Evolutionary conservation across 2,113 vertebrate species (phyloP).

Genomic region (Podocnemis expansa): DNA sequence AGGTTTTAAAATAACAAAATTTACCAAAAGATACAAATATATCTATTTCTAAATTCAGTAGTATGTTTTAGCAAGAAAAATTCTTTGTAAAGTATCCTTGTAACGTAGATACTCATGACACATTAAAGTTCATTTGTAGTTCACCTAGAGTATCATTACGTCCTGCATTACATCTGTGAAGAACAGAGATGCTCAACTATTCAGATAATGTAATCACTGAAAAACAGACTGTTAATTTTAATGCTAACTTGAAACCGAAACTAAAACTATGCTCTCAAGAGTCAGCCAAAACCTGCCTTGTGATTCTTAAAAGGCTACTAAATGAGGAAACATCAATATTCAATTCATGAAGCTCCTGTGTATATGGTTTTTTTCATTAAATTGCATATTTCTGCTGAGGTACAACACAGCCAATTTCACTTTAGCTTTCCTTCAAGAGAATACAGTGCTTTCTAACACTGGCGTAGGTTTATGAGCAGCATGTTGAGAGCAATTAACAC

Average conservation of each 20-base stretch:
- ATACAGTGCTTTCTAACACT: background rate
- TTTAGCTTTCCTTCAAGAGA: background rate
- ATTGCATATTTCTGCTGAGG: constrained; percentile 15
- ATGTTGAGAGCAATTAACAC: constrained; percentile 45
- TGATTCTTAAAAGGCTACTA: background rate
- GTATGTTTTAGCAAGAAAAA: background rate
- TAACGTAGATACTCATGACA: background rate
- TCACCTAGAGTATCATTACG: background rate
- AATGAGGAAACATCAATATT: background rate
- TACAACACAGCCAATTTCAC: constrained; percentile 12
- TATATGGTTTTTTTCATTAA: background rate
- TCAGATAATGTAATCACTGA: background rate
- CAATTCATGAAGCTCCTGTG: background rate
- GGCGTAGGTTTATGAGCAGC: constrained; percentile 29
- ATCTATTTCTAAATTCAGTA: background rate
- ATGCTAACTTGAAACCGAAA: background rate
- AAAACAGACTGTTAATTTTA: background rate
- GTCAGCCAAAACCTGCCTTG: background rate
- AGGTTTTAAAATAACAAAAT: background rate
- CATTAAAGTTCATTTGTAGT: background rate
- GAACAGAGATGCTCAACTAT: background rate
- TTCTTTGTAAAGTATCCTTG: background rate
- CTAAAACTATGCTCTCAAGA: background rate
- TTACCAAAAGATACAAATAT: background rate
- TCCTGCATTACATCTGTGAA: background rate